phyloP scores from a whole-genome alignment of 2,888 invertebrate genomes.

The Callyntrura guangdongensis region DNA sequence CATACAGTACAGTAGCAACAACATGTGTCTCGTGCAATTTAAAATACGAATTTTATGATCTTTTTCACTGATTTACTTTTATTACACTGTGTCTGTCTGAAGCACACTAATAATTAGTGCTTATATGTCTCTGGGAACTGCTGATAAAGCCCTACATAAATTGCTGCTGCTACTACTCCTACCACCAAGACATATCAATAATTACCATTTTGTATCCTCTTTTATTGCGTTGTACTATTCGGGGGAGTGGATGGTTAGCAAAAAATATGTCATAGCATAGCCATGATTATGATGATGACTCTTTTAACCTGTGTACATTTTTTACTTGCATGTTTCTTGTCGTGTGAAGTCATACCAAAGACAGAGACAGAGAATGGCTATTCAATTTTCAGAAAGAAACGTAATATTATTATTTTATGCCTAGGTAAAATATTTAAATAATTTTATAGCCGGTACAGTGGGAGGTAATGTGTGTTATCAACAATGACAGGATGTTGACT shows the following conservation, averaged over 20 bases:
- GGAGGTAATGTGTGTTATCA: conserved; percentile 34
- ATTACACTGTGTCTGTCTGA: conserved; percentile 26
- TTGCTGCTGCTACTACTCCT: not conserved
- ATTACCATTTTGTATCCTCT: conserved; percentile 10
- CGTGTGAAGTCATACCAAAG: no score
- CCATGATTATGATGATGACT: no score
- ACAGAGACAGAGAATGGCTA: not conserved
- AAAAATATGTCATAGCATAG: not conserved
- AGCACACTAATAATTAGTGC: conserved; percentile 30
- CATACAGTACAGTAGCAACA: not conserved
- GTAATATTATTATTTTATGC: not conserved
- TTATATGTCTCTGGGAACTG: conserved; percentile 63
- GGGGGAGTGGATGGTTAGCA: no score
- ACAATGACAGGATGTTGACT: conserved; percentile 72
- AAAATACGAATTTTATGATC: not conserved
- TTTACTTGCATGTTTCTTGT: no score
- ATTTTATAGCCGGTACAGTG: not conserved
- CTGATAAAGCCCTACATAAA: conserved; percentile 45
- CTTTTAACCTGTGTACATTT: not conserved
- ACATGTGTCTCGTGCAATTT: conserved; percentile 11
- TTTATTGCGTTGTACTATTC: conserved; percentile 39
- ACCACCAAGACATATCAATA: not conserved
- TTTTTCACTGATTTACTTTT: conserved; percentile 53
- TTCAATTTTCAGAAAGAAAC: not conserved
- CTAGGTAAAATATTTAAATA: not conserved